Percentiles rank a stretch among this genome's conserved stretches.
Evolutionary conservation across 1,140 invertebrate genomes (phyloP).

Genomic region (Drosophila ambigua): DNA sequence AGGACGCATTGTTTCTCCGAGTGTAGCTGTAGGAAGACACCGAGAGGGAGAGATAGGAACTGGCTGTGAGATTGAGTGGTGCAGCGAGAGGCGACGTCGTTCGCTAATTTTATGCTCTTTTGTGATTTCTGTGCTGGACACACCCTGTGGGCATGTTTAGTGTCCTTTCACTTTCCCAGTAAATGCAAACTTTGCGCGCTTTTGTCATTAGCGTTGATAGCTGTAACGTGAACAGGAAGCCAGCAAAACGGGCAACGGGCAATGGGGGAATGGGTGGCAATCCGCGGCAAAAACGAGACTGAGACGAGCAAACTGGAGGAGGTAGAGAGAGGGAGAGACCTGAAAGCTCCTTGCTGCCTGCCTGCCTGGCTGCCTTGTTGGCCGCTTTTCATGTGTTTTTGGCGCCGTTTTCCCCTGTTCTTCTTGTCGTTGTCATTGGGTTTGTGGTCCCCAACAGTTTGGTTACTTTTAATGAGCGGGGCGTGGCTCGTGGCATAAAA

Average conservation of each 20-base stretch:
- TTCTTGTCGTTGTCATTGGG: conserved; percentile 65
- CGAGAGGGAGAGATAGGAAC: conserved; percentile 1
- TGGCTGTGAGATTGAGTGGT: not conserved
- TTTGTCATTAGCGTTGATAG: conserved; percentile 81
- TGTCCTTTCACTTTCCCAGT: conserved; percentile 54
- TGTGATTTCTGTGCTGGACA: conserved; percentile 78
- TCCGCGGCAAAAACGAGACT: no score
- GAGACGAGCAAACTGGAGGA: not conserved
- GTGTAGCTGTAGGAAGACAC: conserved; percentile 13
- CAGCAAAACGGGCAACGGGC: conserved; percentile 3
- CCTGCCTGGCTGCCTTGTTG: conserved; percentile 69
- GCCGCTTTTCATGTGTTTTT: conserved; percentile 75
- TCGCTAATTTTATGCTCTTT: conserved; percentile 81
- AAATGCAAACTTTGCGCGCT: conserved; percentile 79
- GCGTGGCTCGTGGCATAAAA: conserved; percentile 51
- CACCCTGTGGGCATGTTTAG: conserved; percentile 77
- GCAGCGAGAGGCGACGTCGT: conserved; percentile 40
- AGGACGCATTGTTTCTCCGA: no score
- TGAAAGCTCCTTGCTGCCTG: conserved; percentile 35
- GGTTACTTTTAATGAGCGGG: conserved; percentile 78
- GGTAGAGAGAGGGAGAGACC: conserved; percentile 4
- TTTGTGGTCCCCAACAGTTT: conserved; percentile 68
- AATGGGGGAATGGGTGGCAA: not conserved
- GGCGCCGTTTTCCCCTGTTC: conserved; percentile 27
- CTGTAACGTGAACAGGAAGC: conserved; percentile 58